Conservation (phyloP, 2,888 invertebrate species). For the Embidobia sp. region DNA sequence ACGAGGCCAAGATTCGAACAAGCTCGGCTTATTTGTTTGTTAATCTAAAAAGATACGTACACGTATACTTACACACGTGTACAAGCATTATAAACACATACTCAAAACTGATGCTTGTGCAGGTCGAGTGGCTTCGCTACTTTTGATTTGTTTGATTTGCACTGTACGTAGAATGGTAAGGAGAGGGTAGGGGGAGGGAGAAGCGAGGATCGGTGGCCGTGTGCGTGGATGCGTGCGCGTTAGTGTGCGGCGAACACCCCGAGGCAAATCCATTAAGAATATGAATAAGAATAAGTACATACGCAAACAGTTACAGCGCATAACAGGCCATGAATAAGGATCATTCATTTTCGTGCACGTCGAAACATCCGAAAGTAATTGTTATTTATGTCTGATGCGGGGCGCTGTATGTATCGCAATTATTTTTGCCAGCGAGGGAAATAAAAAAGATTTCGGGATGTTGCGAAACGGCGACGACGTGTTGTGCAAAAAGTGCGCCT, state of each 20-base stretch:
- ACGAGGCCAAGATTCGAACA: too few species aligned
- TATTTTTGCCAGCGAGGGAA: too few species aligned
- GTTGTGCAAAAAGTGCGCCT: too few species aligned
- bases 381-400: conserved; percentile 49
- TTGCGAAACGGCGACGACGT: too few species aligned
- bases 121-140: conserved; percentile 60
- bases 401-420: conserved; percentile 30
- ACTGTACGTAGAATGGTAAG: conserved; percentile 46
- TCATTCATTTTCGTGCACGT: conserved; percentile 55
- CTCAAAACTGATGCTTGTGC: too few species aligned
- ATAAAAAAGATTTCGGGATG: too few species aligned
- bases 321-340: conserved; percentile 61
- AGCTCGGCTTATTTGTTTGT: too few species aligned
- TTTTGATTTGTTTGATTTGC: conserved; percentile 63
- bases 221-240: too few species aligned
- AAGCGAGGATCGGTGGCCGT: conserved; percentile 1
- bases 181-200: conserved; percentile 1
- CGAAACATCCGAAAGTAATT: conserved; percentile 59
- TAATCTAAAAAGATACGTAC: too few species aligned
- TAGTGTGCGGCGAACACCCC: too few species aligned
- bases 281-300: conserved; percentile 62
- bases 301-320: conserved; percentile 58
- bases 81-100: too few species aligned
- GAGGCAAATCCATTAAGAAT: conserved; percentile 62
- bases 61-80: too few species aligned